A percentile compares a stretch with the other conserved stretches of the same genome.
These are phyloP conservation scores for Fragariocoptes setiger DNA, from an alignment of 1,140 invertebrate species.

Conservation along the genomic window DNA sequence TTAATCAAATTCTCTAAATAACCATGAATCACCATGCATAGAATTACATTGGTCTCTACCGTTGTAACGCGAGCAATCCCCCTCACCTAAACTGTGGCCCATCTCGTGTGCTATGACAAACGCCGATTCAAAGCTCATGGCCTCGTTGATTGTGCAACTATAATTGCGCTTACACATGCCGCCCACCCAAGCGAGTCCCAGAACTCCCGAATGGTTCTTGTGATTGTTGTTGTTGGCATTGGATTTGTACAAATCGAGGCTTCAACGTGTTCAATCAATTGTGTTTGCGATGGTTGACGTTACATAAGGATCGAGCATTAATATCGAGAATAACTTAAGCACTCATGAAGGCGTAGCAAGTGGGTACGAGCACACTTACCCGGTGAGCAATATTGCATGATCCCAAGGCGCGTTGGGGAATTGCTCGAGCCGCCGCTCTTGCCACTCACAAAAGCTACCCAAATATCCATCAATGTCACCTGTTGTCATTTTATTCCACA, in stretches of 20 bases:
- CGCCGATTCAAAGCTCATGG: slow-evolving; percentile 18
- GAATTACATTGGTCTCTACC: neutral
- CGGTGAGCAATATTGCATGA: slow-evolving; percentile 22
- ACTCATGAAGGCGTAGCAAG: too few species aligned
- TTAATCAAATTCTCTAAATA: neutral
- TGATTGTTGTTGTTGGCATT: slow-evolving; percentile 9
- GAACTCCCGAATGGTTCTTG: slow-evolving; percentile 12
- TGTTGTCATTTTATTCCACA: slow-evolving; percentile 5
- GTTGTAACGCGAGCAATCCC: neutral
- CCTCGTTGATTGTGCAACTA: slow-evolving; percentile 20
- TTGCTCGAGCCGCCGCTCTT: slow-evolving; percentile 8
- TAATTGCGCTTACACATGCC: slow-evolving; percentile 18
- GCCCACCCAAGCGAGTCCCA: slow-evolving; percentile 18
- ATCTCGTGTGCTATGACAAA: slow-evolving; percentile 20
- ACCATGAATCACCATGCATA: neutral
- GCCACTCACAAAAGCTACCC: slow-evolving; percentile 17
- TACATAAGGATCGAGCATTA: slow-evolving; percentile 1
- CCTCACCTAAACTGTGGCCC: slow-evolving; percentile 17
- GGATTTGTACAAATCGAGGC: slow-evolving; percentile 11
- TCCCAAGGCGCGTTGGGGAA: slow-evolving; percentile 19
- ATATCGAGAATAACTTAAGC: slow-evolving; percentile 2
- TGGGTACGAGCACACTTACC: slow-evolving; percentile 13
- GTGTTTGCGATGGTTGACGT: too few species aligned
- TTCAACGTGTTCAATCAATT: too few species aligned
- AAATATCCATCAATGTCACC: slow-evolving; percentile 16